Conservation (phyloP, 2,113 vertebrate species). For the Lasiurus cinereus region DNA sequence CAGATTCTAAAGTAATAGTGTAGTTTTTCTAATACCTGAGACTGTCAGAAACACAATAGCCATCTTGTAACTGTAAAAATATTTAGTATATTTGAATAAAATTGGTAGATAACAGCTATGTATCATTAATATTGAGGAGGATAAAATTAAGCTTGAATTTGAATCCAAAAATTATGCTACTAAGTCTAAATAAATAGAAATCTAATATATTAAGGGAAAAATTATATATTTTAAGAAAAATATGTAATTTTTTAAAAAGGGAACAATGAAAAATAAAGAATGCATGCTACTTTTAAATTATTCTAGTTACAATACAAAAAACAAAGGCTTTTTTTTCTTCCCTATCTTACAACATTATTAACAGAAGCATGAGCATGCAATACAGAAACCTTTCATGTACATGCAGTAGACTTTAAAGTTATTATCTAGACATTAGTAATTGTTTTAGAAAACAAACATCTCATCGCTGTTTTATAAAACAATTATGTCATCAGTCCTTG, state of each 20-base stretch:
- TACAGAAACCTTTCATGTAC: not conserved
- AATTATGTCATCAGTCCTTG: not conserved
- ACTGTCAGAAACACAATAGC: not conserved
- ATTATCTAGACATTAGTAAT: not conserved
- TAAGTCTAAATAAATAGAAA: slow-evolving; percentile 59
- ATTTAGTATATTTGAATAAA: slow-evolving; percentile 15
- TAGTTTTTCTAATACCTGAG: not conserved
- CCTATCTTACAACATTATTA: not conserved
- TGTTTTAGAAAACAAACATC: slow-evolving; percentile 44
- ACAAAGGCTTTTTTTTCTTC: slow-evolving; percentile 29
- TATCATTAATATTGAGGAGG: not conserved
- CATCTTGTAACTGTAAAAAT: not conserved
- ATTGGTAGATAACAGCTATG: not conserved
- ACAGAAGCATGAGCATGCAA: slow-evolving; percentile 5
- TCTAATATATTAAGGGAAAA: not conserved
- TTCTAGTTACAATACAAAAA: slow-evolving; percentile 47
- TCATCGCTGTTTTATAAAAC: slow-evolving; percentile 42
- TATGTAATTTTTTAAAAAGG: not conserved
- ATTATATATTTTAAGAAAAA: not conserved
- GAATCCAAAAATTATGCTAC: not conserved
- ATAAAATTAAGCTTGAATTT: slow-evolving; percentile 1
- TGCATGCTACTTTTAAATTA: not conserved
- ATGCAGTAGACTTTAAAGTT: slow-evolving; percentile 16
- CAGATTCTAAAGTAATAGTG: not conserved
- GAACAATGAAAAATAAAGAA: slow-evolving; percentile 19